Evolutionary conservation across 2,888 invertebrate species (phyloP).

Genomic region (Limnephilus auricula): DNA sequence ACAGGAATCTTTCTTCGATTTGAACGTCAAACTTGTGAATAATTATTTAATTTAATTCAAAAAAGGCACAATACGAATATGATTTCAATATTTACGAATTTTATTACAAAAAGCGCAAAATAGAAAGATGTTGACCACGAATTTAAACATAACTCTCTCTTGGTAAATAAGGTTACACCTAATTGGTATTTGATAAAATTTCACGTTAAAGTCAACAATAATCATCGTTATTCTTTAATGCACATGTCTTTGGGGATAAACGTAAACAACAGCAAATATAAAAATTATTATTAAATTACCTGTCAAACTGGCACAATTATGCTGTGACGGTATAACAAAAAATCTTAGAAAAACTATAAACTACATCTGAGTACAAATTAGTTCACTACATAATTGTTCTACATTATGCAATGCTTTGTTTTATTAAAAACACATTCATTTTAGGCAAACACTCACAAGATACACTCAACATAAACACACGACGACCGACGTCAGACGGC

Average conservation of each 20-base stretch:
- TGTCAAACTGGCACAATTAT: conserved; percentile 33
- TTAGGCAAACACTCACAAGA: conserved; percentile 9
- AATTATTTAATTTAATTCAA: neutral
- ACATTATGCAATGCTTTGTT: conserved; percentile 10
- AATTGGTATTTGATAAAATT: neutral
- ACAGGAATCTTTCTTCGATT: neutral
- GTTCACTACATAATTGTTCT: conserved; percentile 40
- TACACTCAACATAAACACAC: conserved; percentile 17
- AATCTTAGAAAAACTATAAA: conserved; percentile 49
- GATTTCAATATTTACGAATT: neutral
- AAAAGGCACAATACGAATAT: neutral
- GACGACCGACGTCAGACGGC: neutral
- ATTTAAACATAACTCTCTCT: neutral
- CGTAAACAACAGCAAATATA: conserved; percentile 20
- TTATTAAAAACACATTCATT: conserved; percentile 38
- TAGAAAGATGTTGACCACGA: neutral
- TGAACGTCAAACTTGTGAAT: neutral
- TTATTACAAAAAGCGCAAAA: neutral
- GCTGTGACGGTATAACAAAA: conserved; percentile 39
- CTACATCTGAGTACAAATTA: conserved; percentile 36
- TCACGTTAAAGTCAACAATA: neutral
- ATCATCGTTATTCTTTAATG: neutral
- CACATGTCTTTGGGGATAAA: neutral
- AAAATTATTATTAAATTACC: conserved; percentile 16
- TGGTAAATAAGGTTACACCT: neutral